phyloP scores from a whole-genome alignment of 2,888 invertebrate species.

The Dynastes tityus region DNA sequence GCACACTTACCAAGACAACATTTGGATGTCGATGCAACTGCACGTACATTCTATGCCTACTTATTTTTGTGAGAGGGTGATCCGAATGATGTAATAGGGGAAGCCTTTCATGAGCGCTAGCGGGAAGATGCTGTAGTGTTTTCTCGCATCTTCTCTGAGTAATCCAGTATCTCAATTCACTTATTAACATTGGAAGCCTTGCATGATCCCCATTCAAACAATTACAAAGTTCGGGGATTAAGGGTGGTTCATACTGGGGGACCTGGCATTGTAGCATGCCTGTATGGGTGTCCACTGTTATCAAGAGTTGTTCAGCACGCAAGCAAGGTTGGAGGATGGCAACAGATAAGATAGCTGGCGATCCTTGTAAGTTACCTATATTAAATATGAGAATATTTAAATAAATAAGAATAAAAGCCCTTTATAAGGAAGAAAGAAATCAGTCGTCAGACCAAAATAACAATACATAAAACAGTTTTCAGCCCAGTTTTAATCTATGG shows the following conservation, averaged over 20 bases:
- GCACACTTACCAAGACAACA: conserved; percentile 81
- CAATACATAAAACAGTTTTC: too few relatives aligned
- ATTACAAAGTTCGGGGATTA: conserved; percentile 86
- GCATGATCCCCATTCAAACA: conserved; percentile 84
- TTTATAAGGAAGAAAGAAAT: too few relatives aligned
- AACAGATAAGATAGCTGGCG: conserved; percentile 93
- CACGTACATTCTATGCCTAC: conserved; percentile 86
- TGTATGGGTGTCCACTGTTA: conserved; percentile 95
- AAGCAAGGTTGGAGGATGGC: conserved; percentile 92
- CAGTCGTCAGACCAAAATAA: too few relatives aligned
- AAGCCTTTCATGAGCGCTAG: conserved; percentile 87
- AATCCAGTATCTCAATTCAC: conserved; percentile 87
- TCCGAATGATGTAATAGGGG: conserved; percentile 88
- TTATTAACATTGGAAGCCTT: conserved; percentile 78
- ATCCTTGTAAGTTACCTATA: conserved; percentile 88
- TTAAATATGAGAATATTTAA: conserved; percentile 49
- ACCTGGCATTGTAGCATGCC: conserved; percentile 94
- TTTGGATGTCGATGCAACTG: conserved; percentile 89
- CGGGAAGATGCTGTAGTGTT: conserved; percentile 94
- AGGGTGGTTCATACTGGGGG: conserved; percentile 90
- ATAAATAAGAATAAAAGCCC: too few relatives aligned
- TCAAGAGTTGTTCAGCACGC: conserved; percentile 91
- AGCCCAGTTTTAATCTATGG: too few relatives aligned
- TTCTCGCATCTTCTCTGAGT: conserved; percentile 94
- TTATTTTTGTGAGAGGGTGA: conserved; percentile 83